These are phyloP conservation scores for Casuarius casuarius DNA, from an alignment of 2,113 vertebrate genomes.

Conservation along the genomic window DNA sequence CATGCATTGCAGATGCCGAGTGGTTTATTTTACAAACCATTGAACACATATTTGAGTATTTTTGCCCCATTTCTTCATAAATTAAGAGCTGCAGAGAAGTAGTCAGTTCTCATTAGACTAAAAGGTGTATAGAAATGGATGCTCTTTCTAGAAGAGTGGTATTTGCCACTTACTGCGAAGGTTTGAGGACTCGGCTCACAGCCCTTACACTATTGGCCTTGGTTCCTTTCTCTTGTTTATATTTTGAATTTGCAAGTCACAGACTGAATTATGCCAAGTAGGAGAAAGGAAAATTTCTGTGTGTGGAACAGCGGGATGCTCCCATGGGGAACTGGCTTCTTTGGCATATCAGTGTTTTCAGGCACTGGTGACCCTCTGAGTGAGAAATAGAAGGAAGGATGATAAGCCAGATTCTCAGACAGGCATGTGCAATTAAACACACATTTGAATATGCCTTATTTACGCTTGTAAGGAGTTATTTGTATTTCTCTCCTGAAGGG, in stretches of 20 bases:
- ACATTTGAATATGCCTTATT: background rate
- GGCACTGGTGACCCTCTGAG: conserved; percentile 34
- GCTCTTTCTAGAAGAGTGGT: background rate
- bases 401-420: conserved; percentile 28
- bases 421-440: background rate
- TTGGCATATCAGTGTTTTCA: conserved; percentile 38
- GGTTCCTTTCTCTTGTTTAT: conserved; percentile 37
- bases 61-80: background rate
- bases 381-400: background rate
- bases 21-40: background rate
- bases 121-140: background rate
- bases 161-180: background rate
- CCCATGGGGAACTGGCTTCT: conserved; percentile 6
- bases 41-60: background rate
- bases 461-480: background rate
- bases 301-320: conserved; percentile 2
- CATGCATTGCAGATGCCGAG: background rate
- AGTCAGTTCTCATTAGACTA: background rate
- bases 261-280: conserved; percentile 37
- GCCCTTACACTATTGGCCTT: background rate
- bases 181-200: background rate
- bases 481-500: background rate
- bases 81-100: background rate
- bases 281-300: conserved; percentile 42
- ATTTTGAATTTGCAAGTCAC: conserved; percentile 54